A percentile compares a stretch with the other conserved stretches of the same genome.
Evolutionary conservation across 1,140 invertebrate genomes (phyloP).

Genomic region (Drosophila athabasca): DNA sequence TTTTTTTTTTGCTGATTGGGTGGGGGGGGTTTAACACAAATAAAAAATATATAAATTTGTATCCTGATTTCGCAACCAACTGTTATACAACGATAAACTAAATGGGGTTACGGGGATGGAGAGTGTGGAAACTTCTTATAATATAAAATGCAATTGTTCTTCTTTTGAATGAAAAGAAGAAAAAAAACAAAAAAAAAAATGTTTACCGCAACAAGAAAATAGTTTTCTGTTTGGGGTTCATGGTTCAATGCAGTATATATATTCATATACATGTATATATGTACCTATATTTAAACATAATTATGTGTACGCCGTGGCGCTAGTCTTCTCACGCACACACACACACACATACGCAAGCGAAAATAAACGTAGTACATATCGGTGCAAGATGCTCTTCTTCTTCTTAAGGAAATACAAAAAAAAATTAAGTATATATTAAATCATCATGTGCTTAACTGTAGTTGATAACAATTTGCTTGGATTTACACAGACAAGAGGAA

Average conservation of each 20-base stretch:
- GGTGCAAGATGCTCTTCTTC: slow-evolving; percentile 6
- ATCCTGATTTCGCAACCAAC: too few relatives aligned
- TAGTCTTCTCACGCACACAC: slow-evolving; percentile 29
- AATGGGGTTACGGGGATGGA: background rate
- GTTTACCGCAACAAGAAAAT: slow-evolving; percentile 8
- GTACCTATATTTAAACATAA: slow-evolving; percentile 26
- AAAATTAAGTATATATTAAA: background rate
- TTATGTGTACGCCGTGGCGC: slow-evolving; percentile 27
- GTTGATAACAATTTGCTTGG: too few relatives aligned
- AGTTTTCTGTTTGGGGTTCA: background rate
- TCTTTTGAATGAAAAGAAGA: too few relatives aligned
- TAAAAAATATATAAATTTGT: too few relatives aligned
- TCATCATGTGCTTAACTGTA: slow-evolving; percentile 2
- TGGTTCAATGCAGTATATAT: slow-evolving; percentile 17
- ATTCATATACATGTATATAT: too few relatives aligned
- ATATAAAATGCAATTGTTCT: slow-evolving; percentile 44
- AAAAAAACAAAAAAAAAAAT: slow-evolving; percentile 31
- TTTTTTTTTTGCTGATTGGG: too few relatives aligned
- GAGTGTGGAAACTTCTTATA: slow-evolving; percentile 26
- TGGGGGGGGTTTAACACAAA: too few relatives aligned
- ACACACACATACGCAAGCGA: slow-evolving; percentile 8
- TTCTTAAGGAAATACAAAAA: background rate
- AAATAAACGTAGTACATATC: slow-evolving; percentile 13
- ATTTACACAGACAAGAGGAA: too few relatives aligned
- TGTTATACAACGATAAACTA: slow-evolving; percentile 4